A percentile compares a stretch with the other conserved stretches of the same genome.
Evolutionary conservation across 2,113 vertebrate species (phyloP).

Genomic region (Eurypyga helias): DNA sequence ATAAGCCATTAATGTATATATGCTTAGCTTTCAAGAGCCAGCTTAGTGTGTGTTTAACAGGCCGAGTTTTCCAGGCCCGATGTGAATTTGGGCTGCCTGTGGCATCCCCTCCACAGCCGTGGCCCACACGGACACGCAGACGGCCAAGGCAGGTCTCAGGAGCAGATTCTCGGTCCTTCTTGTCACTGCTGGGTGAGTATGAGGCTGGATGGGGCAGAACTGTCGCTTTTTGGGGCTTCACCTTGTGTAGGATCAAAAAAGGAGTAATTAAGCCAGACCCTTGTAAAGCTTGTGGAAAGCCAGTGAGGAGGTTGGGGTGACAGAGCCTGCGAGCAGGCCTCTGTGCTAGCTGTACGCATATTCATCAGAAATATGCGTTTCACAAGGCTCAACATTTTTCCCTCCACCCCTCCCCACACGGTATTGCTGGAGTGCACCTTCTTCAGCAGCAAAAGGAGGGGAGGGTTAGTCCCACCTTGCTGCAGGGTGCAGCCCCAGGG

Average conservation of each 20-base stretch:
- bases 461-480: background rate
- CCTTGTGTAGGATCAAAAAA: background rate
- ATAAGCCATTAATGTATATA: background rate
- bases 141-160: background rate
- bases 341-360: background rate
- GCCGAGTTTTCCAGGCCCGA: background rate
- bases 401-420: accelerated
- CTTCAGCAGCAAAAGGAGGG: background rate
- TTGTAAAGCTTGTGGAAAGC: background rate
- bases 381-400: background rate
- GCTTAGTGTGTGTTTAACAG: background rate
- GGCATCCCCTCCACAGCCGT: accelerated
- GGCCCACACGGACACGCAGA: accelerated
- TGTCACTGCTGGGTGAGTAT: background rate
- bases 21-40: background rate
- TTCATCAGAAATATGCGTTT: background rate
- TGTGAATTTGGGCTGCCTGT: accelerated
- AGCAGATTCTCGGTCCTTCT: accelerated
- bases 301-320: background rate
- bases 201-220: background rate
- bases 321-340: background rate
- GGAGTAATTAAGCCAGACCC: background rate
- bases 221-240: background rate
- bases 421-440: background rate
- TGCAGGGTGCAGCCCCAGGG: accelerated